Percentiles rank a stretch among this genome's conserved stretches.
These are phyloP conservation scores for Uropsilus gracilis DNA, from an alignment of 2,113 vertebrate species.

Conservation along the genomic window DNA sequence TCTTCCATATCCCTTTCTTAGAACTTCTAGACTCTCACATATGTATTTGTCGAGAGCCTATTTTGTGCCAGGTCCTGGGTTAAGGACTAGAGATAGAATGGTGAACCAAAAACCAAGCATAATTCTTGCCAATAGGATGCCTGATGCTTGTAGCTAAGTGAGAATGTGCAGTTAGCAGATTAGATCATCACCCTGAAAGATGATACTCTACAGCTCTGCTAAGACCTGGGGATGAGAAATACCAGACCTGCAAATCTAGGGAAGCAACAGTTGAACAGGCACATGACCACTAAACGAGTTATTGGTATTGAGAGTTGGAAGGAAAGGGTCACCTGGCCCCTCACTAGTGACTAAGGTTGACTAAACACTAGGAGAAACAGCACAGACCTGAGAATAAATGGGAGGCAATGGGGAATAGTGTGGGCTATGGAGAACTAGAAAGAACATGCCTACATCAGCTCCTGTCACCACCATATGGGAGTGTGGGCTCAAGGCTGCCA, in stretches of 20 bases:
- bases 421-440: background rate
- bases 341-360: background rate
- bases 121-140: too few species aligned
- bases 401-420: rapidly evolving
- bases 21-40: background rate
- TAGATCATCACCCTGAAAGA: too few species aligned
- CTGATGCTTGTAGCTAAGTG: too few species aligned
- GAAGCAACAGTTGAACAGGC: too few species aligned
- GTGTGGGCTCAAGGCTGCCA: rapidly evolving
- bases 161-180: too few species aligned
- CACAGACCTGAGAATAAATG: background rate
- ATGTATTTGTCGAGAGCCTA: background rate
- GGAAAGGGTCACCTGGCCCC: background rate
- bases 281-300: too few species aligned
- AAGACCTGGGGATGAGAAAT: too few species aligned
- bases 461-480: background rate
- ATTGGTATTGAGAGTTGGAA: background rate
- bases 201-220: too few species aligned
- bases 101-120: background rate
- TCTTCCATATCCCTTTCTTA: background rate
- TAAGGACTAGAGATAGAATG: background rate
- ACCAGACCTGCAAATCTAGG: too few species aligned
- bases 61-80: background rate
- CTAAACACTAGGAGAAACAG: background rate
- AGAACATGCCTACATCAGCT: background rate